phyloP scores from a whole-genome alignment of 2,888 invertebrate species.

The Petrolisthes cinctipes region DNA sequence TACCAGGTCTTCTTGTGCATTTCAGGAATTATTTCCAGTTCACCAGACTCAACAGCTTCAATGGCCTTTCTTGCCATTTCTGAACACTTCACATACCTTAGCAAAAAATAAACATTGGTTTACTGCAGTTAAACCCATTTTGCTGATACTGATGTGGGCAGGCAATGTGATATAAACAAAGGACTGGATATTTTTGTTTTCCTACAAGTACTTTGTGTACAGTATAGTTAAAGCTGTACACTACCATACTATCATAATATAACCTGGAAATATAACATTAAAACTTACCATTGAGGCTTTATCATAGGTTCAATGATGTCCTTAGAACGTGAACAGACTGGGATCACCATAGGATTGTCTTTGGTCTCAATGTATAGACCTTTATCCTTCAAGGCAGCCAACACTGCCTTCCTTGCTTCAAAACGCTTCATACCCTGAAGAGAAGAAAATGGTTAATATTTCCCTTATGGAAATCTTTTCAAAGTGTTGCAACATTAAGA shows the following conservation, averaged over 20 bases:
- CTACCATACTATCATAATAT: no score
- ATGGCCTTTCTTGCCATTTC: constrained; percentile 91
- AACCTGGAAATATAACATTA: background rate
- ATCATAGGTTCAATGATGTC: constrained; percentile 97
- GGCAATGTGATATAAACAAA: no score
- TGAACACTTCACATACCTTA: constrained; percentile 69
- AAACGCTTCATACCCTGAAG: constrained; percentile 88
- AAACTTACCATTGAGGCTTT: constrained; percentile 91
- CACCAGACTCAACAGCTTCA: constrained; percentile 82
- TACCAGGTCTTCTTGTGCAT: constrained; percentile 93
- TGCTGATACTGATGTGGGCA: no score
- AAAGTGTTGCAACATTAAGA: no score
- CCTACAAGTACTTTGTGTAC: no score
- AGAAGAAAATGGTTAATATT: no score
- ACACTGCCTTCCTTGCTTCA: constrained; percentile 85
- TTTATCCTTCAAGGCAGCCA: constrained; percentile 80
- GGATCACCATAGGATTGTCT: constrained; percentile 96
- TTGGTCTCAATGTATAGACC: constrained; percentile 83
- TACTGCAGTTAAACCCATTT: no score
- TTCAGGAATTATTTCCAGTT: constrained; percentile 90
- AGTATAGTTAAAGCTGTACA: no score
- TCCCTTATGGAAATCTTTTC: no score
- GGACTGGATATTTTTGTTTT: no score
- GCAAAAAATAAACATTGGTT: no score
- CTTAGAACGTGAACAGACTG: constrained; percentile 94